Conservation (phyloP, 30 jellyfish, hydroid and myxozoan species). For the Cassiopea andromeda region DNA sequence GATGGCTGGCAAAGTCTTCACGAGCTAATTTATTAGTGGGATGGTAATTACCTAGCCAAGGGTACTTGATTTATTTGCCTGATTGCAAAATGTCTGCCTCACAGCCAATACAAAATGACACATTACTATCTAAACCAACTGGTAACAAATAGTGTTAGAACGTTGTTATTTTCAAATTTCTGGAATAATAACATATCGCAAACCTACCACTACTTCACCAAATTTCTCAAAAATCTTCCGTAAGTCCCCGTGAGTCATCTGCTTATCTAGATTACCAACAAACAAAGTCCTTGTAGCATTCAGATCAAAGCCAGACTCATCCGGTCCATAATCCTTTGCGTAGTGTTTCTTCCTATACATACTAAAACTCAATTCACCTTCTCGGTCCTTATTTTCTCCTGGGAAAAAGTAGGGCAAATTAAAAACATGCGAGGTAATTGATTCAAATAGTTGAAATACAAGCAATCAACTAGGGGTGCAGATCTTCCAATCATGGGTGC, state of each 20-base stretch:
- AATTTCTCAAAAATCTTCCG: constrained; percentile 83
- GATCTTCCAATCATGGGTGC: too few relatives aligned
- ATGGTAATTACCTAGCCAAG: too few relatives aligned
- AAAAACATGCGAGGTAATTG: background rate
- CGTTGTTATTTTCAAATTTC: background rate
- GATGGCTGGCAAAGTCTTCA: too few relatives aligned
- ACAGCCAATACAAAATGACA: too few relatives aligned
- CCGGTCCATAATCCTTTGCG: constrained; percentile 62
- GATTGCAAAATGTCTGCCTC: too few relatives aligned
- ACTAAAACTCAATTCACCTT: constrained; percentile 60
- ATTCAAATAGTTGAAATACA: background rate
- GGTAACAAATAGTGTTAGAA: background rate
- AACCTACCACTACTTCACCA: constrained; percentile 98
- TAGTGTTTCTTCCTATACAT: constrained; percentile 60
- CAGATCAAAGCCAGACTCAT: constrained; percentile 89
- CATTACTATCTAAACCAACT: too few relatives aligned
- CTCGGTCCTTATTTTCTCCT: constrained; percentile 81
- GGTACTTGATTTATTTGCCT: too few relatives aligned
- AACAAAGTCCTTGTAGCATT: constrained; percentile 98
- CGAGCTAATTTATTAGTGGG: too few relatives aligned
- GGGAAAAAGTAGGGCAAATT: background rate
- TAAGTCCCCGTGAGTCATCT: constrained; percentile 89
- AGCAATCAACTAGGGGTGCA: too few relatives aligned
- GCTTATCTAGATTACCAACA: constrained; percentile 97
- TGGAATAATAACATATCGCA: background rate